Evolutionary conservation across 2,888 invertebrate species (phyloP).

Genomic region (Pseudococcus jackbeardsleyi): DNA sequence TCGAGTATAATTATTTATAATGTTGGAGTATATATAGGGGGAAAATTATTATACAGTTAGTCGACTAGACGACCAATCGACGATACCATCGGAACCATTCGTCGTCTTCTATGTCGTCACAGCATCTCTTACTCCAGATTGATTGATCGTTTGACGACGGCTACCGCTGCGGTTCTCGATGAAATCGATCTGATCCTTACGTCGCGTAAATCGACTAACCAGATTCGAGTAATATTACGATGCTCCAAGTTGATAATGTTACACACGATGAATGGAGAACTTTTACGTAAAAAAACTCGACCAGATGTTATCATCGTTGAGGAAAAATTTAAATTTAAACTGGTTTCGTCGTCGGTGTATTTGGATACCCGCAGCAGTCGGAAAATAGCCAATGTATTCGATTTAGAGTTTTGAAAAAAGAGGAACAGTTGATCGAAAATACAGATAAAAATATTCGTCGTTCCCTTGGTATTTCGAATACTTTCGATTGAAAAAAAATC

Average conservation of each 20-base stretch:
- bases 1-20: conserved; percentile 7
- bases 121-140: background rate
- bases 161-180: background rate
- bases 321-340: background rate
- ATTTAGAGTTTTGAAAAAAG: no score
- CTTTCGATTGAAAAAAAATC: background rate
- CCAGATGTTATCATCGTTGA: background rate
- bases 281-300: background rate
- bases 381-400: no score
- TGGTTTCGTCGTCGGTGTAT: background rate
- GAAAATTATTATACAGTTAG: background rate
- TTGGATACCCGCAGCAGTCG: no score
- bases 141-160: background rate
- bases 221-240: background rate
- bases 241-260: background rate
- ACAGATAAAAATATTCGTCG: background rate
- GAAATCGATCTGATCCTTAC: background rate
- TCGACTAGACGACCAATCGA: background rate
- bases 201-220: no score
- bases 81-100: conserved; percentile 4
- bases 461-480: background rate
- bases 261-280: background rate
- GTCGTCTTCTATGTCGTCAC: background rate
- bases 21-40: background rate
- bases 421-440: no score